phyloP scores from a whole-genome alignment of 2,888 invertebrate genomes.

The Dynastes maya region DNA sequence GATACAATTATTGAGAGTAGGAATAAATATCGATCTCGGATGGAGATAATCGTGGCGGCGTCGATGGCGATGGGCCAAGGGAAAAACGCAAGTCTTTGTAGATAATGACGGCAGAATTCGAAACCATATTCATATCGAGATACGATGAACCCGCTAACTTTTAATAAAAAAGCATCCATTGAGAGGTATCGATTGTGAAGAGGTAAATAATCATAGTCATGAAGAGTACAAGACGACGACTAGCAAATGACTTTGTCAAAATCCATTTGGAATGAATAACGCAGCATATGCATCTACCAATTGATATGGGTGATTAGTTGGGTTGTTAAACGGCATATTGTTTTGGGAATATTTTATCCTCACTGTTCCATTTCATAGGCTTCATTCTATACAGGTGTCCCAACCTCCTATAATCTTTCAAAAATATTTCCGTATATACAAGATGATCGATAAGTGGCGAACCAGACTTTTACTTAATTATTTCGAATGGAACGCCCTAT shows the following conservation, averaged over 20 bases:
- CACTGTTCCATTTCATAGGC: too few species aligned
- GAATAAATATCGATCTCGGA: slow-evolving; percentile 49
- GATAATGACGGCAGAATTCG: slow-evolving; percentile 50
- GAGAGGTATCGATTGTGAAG: slow-evolving; percentile 21
- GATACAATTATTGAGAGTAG: slow-evolving; percentile 53
- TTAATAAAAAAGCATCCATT: slow-evolving; percentile 37
- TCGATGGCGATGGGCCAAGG: slow-evolving; percentile 44
- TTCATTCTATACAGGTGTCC: too few species aligned
- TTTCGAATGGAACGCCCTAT: too few species aligned
- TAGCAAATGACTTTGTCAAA: background rate
- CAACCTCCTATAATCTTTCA: too few species aligned
- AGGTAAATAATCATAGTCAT: slow-evolving; percentile 22
- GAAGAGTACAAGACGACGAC: background rate
- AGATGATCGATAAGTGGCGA: too few species aligned
- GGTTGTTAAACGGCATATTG: too few species aligned
- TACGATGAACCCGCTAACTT: slow-evolving; percentile 39
- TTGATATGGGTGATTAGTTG: background rate
- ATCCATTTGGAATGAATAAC: background rate
- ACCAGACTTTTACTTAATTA: too few species aligned
- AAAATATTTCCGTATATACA: too few species aligned
- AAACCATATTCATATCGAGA: slow-evolving; percentile 45
- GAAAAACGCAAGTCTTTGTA: slow-evolving; percentile 52
- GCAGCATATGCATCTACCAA: background rate
- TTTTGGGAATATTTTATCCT: too few species aligned
- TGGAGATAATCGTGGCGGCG: slow-evolving; percentile 47